Conservation (phyloP, 2,113 vertebrate species). For the Haplochromis burtoni region DNA sequence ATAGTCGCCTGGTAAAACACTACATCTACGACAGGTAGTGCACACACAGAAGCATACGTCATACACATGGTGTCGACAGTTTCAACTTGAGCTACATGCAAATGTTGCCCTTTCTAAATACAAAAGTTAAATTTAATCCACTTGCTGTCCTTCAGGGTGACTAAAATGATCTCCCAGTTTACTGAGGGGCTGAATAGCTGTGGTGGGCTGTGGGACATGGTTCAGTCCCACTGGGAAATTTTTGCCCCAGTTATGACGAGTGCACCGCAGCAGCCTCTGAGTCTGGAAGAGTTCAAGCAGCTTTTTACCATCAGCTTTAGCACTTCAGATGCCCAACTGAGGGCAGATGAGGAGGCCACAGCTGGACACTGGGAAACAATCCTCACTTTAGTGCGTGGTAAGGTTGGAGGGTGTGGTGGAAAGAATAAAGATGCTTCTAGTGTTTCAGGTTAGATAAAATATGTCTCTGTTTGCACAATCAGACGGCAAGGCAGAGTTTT, state of each 20-base stretch:
- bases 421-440: neutral
- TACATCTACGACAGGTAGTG: constrained; percentile 58
- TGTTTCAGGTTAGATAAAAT: neutral
- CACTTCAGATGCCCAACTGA: neutral
- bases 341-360: constrained; percentile 42
- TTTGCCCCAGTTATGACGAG: constrained; percentile 57
- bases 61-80: neutral
- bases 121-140: neutral
- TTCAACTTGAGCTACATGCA: accelerated
- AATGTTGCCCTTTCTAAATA: neutral
- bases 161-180: constrained; percentile 64
- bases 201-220: constrained; percentile 55
- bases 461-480: neutral
- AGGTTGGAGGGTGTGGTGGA: neutral
- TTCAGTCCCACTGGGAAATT: constrained; percentile 34
- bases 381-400: constrained; percentile 45
- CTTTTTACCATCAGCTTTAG: constrained; percentile 54
- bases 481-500: constrained; percentile 37
- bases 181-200: constrained; percentile 58
- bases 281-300: constrained; percentile 20
- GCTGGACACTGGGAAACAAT: constrained; percentile 39
- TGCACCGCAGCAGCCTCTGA: neutral
- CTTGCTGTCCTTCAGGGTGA: constrained; percentile 26
- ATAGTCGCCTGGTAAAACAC: constrained; percentile 42
- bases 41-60: neutral